Base-by-base conservation (phyloP, 2,113 vertebrate genomes). In the Oxygymnocypris stewartii region DNA sequence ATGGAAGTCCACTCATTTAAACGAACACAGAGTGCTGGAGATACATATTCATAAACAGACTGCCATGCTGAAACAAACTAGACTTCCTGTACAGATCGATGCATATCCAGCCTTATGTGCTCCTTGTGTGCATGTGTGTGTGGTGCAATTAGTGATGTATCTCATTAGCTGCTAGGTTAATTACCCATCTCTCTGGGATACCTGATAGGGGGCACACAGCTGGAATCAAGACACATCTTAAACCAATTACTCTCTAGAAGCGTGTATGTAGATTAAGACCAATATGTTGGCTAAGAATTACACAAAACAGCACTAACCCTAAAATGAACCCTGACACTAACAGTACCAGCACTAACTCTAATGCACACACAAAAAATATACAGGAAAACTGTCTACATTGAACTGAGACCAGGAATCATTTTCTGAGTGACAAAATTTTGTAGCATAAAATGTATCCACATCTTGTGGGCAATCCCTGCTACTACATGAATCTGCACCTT, bases 161-260 rank as follows among this genome's bases (percentile, higher is more conserved):
- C 69, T 87, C 71, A 87, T 87, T 82, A 82, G 85, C 57, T 82
- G 85, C 71, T 77, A 67, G 79, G 69, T 76, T 87, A 87, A 87
- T 82, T 87, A 82, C 37, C 54, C 69, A 59, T 82, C 79, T 77
- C 85, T 87, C 74, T 82, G 79, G 79, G 79, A 87, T 51, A 82
- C 85, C 79, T 84, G 82, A 84, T 84, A 84, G 69, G 69, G 49
- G 69, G 82, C 82, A 73, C 82, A 84, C 67, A 74, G 82, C 82
- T 84, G 82, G 67, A 84, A 84, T 84, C 82, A 84, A 84, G 82
- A 84, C 82, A 42, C 82, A 84, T 82, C 79, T 76, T 81, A 82
- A 73, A 86, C 79, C 79, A 82, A 86, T 86, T 86, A 82, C 51
- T 28, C 7, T 76, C 7, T 65, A 8, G 23, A 44, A 18, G 35